These are phyloP conservation scores for Siniperca chuatsi DNA, from an alignment of 2,113 vertebrate species.

Conservation along the genomic window DNA sequence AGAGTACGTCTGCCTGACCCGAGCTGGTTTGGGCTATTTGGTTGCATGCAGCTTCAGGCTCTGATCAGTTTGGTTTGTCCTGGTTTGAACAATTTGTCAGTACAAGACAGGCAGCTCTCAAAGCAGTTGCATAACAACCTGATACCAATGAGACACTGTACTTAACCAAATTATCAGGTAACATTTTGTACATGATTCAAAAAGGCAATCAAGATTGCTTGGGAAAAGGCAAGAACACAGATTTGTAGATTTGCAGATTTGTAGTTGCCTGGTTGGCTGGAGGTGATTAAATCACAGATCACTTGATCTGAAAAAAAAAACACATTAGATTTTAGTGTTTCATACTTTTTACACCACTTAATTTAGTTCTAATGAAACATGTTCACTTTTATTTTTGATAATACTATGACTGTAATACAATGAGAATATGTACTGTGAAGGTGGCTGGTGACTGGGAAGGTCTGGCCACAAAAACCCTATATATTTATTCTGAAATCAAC, in stretches of 20 bases:
- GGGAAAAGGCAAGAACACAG: too few species aligned
- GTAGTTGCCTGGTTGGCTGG: too few species aligned
- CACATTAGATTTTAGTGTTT: background rate
- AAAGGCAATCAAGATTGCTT: too few species aligned
- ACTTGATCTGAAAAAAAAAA: too few species aligned
- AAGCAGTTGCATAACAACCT: background rate
- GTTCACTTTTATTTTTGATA: background rate
- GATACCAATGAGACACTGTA: too few species aligned
- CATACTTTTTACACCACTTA: background rate
- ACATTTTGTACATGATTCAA: too few species aligned
- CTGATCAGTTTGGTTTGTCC: background rate
- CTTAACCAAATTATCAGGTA: too few species aligned
- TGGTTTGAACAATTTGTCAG: background rate
- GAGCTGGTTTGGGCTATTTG: background rate
- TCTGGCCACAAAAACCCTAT: background rate
- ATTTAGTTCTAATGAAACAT: background rate
- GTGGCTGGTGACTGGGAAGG: background rate
- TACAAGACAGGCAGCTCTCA: background rate
- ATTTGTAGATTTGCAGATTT: too few species aligned
- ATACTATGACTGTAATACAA: background rate
- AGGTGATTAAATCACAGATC: too few species aligned
- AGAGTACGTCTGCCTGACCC: background rate
- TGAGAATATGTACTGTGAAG: background rate
- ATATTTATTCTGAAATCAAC: background rate
- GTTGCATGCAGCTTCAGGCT: background rate